phyloP scores from a whole-genome alignment of 2,113 vertebrate species.

The Sminthopsis crassicaudata region DNA sequence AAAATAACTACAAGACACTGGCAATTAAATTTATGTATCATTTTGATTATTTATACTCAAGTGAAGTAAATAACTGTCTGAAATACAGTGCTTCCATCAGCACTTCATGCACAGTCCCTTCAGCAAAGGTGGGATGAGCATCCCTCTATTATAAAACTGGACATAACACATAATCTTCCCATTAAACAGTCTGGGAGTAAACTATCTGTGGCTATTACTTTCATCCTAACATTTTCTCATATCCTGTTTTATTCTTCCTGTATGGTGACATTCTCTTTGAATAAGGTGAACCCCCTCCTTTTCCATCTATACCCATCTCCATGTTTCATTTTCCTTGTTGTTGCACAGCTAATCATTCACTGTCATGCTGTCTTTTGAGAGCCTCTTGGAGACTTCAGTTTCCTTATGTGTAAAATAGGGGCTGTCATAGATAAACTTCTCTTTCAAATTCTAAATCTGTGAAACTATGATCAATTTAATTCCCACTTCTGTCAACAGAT shows the following conservation, averaged over 20 bases:
- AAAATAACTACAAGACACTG: constrained; percentile 79
- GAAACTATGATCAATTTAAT: background rate
- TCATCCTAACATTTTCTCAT: constrained; percentile 11
- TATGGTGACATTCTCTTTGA: constrained; percentile 15
- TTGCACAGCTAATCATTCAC: background rate
- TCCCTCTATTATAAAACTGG: constrained; percentile 34
- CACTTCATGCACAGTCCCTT: constrained; percentile 40
- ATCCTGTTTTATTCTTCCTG: constrained; percentile 8
- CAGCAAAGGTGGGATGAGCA: constrained; percentile 8
- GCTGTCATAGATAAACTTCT: background rate
- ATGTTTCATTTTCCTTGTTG: constrained; percentile 11
- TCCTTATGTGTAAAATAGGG: background rate
- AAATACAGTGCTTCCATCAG: constrained; percentile 57
- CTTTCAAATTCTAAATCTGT: background rate
- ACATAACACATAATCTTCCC: constrained; percentile 67
- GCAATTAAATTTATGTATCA: constrained; percentile 81
- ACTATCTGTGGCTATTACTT: background rate
- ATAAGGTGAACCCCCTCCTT: background rate
- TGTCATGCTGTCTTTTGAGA: background rate
- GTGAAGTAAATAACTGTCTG: constrained; percentile 74
- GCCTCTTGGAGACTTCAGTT: background rate
- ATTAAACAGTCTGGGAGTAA: constrained; percentile 60
- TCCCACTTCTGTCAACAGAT: background rate
- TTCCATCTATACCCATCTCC: constrained; percentile 47
- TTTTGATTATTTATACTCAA: constrained; percentile 81